Evolutionary conservation across 92 coral and sea anemone species (phyloP), one percentile per base, ranked within the genome.

Genomic region (Epizoanthus illoricatus): DNA sequence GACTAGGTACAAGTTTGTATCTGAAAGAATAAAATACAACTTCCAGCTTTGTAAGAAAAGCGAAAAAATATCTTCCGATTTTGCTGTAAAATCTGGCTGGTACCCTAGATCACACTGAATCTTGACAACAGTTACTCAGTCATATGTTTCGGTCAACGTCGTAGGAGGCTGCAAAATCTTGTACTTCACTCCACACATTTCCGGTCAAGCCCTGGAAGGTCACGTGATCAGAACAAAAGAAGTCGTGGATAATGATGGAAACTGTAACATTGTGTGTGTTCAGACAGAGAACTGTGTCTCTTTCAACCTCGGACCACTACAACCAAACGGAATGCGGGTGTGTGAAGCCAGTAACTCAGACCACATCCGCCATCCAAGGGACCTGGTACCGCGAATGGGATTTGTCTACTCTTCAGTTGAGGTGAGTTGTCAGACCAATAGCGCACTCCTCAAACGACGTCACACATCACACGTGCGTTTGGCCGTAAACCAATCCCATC

Each of bases 321-420:
- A 65, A 6, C 69, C 15, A 4, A 65, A 65, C 69, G 40, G 69
- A 65, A 18, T 20, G 69, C 69, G 69, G 42, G 24, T 21, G 39
- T 65, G 69, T 16, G 69, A 65, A 65, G 39, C 19, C 69, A 65
- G 69, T 65, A 23, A 65, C 69, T 65, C 69, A 16, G 69, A 65
- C 16, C 69, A 65, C 16, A 65, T 20, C 24, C 69, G 36, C 36
- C 15, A 65, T 65, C 69, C 69, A 24, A 12, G 24, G 36, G 42
- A 65, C 36, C 6, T 65, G 39, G 36, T 21, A 65, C 69, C 69
- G 36, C 24, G 69, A 65, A 36, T 12, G 13, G 69, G 36, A 65
- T 65, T 65, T 65, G 69, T 36, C 15, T 65, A 65, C 36, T 65
- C 69, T 7, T 17, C 69, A 23, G 15, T 36, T 7, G 13, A 65